phyloP scores from a whole-genome alignment of 2,797 vertebrate species.

The Anguilla obscura region DNA sequence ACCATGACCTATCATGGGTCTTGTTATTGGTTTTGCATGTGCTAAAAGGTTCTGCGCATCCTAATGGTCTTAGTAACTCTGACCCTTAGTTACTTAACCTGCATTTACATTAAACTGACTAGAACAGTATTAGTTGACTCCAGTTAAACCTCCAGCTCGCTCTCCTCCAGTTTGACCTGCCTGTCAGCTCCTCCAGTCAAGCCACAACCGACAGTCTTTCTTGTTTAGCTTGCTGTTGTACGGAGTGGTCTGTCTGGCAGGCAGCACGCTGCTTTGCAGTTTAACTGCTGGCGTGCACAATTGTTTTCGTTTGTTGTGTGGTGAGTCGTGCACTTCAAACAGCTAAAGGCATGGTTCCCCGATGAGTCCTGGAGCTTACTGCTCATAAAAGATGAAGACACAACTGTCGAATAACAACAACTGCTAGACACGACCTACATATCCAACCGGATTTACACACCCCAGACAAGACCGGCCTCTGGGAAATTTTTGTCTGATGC shows the following conservation, averaged over 20 bases:
- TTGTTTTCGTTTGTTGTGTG: conserved; percentile 18
- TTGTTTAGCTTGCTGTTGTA: neutral
- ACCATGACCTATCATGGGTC: too few species aligned
- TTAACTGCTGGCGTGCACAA: neutral
- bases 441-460: neutral
- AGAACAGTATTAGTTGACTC: neutral
- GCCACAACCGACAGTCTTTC: neutral
- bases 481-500: neutral
- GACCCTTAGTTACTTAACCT: neutral
- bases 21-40: too few species aligned
- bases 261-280: neutral
- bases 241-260: neutral
- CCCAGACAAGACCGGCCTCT: neutral
- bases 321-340: neutral
- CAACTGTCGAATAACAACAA: neutral
- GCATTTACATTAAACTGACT: neutral
- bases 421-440: neutral
- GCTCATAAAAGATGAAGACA: neutral
- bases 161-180: neutral
- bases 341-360: neutral
- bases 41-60: too few species aligned
- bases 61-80: too few species aligned
- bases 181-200: neutral
- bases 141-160: neutral
- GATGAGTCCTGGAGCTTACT: neutral